Percentiles rank a stretch among this genome's conserved stretches.
These are phyloP conservation scores for Hozukius guyotensis DNA, from an alignment of 2,797 vertebrate species.

Conservation along the genomic window DNA sequence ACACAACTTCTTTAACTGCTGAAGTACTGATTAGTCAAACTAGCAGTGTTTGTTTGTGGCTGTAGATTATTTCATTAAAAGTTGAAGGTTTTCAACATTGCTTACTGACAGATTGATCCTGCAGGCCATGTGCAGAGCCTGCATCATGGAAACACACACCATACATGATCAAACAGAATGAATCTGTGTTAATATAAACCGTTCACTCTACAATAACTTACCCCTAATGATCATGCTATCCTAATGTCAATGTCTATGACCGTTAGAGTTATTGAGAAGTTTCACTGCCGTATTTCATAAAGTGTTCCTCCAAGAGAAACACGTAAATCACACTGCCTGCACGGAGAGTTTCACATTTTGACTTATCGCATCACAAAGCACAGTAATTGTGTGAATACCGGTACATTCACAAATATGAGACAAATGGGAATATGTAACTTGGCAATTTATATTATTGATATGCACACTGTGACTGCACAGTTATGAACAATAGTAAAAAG, in stretches of 20 bases:
- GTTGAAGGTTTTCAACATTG: not conserved
- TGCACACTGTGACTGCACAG: not conserved
- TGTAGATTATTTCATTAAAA: not conserved
- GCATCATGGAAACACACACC: not conserved
- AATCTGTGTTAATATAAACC: not conserved
- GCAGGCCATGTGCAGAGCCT: not conserved
- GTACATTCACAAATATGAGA: not conserved
- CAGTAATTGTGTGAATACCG: not conserved
- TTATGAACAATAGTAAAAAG: not conserved
- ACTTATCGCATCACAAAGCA: not conserved
- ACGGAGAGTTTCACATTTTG: not conserved
- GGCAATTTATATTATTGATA: not conserved
- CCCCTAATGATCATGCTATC: not conserved
- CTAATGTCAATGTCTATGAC: not conserved
- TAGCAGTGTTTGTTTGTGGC: not conserved
- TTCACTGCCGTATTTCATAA: not conserved
- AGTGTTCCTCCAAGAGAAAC: not conserved
- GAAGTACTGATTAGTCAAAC: conserved; percentile 7
- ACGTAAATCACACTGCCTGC: not conserved
- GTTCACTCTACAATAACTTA: not conserved
- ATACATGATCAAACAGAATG: not conserved
- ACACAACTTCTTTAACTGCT: conserved; percentile 7
- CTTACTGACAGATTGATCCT: not conserved
- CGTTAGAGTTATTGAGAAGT: not conserved
- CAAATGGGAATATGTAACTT: not conserved